Conservation (phyloP, 2,113 vertebrate species). For the Engystomops pustulosus region DNA sequence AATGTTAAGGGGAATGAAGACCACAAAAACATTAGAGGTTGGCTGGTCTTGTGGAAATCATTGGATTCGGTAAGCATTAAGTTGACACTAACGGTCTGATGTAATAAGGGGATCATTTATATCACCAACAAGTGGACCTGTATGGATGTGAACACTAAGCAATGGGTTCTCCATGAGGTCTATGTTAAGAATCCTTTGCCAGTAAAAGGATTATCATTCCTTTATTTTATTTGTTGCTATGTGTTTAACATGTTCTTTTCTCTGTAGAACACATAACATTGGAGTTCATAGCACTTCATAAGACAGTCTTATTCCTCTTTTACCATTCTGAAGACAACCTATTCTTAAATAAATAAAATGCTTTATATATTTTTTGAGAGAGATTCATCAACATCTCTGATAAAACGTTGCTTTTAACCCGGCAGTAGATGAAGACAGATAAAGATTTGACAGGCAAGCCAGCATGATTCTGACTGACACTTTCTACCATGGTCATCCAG, state of each 20-base stretch:
- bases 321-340: not conserved
- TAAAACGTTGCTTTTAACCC: constrained; percentile 15
- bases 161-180: not conserved
- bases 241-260: not conserved
- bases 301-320: not conserved
- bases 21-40: too few species aligned
- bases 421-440: constrained; percentile 11
- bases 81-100: too few species aligned
- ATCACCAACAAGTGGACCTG: too few species aligned
- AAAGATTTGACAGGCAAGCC: not conserved
- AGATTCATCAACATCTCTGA: constrained; percentile 9
- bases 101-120: too few species aligned
- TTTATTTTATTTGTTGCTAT: not conserved
- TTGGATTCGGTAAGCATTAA: too few species aligned
- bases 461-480: constrained; percentile 9
- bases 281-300: not conserved
- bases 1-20: too few species aligned
- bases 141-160: not conserved
- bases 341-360: not conserved
- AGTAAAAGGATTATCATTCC: not conserved
- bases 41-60: too few species aligned
- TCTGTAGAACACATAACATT: not conserved
- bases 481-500: constrained; percentile 26
- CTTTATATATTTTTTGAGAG: not conserved
- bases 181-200: not conserved